Evolutionary conservation across 2,888 invertebrate genomes (phyloP).

Genomic region (Pristionchus exspectatus): DNA sequence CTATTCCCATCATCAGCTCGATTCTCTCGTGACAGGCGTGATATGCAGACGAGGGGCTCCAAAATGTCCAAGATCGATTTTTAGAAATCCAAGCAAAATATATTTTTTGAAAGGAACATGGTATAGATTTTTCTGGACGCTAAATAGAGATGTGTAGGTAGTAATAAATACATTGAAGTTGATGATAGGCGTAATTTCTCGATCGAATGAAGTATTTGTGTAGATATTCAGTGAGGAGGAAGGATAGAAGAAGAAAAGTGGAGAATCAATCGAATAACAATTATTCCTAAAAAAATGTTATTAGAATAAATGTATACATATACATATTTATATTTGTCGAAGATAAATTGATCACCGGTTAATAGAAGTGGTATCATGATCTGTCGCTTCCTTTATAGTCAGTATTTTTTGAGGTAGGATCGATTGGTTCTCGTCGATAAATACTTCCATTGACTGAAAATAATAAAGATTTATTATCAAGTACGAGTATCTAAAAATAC

Average conservation of each 20-base stretch:
- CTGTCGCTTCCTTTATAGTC: not conserved
- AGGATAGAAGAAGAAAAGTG: constrained; percentile 49
- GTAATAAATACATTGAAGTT: not conserved
- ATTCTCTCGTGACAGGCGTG: no score
- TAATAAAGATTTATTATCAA: not conserved
- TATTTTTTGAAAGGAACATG: no score
- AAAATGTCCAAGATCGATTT: not conserved
- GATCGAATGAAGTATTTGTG: constrained; percentile 54
- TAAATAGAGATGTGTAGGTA: not conserved
- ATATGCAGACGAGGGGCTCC: no score
- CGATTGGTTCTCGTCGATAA: not conserved
- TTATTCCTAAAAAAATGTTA: constrained; percentile 3
- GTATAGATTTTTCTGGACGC: no score
- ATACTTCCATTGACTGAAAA: constrained; percentile 36
- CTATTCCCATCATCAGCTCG: no score
- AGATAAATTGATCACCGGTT: not conserved
- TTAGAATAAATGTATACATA: no score
- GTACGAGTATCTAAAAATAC: not conserved
- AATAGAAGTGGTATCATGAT: not conserved
- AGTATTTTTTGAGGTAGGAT: not conserved
- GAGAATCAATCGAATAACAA: constrained; percentile 34
- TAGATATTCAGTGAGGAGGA: not conserved
- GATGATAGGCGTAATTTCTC: not conserved
- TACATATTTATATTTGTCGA: no score
- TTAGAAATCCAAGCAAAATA: not conserved